These are phyloP conservation scores for Microchrysa polita DNA, from an alignment of 2,888 invertebrate genomes.

Conservation along the genomic window DNA sequence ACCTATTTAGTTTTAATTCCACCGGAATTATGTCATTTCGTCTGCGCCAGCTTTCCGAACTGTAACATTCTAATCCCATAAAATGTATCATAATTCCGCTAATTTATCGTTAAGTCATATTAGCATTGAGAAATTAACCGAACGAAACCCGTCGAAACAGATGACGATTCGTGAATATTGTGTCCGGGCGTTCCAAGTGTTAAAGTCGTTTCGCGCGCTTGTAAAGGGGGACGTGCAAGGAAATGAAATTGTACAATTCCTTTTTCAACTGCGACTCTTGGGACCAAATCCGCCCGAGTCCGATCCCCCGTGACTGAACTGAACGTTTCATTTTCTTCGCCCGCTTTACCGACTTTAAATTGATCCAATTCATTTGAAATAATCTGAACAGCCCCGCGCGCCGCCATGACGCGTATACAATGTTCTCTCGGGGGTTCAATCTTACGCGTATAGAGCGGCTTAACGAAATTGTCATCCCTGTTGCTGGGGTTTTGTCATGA, in stretches of 20 bases:
- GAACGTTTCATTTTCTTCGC: background rate
- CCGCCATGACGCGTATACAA: no score
- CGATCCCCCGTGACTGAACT: background rate
- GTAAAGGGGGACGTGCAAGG: background rate
- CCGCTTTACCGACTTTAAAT: constrained; percentile 39
- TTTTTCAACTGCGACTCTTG: background rate
- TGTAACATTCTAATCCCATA: constrained; percentile 10
- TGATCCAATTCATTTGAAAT: constrained; percentile 47
- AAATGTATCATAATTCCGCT: constrained; percentile 39
- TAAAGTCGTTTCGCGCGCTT: no score
- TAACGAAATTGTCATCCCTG: constrained; percentile 31
- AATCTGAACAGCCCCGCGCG: constrained; percentile 41
- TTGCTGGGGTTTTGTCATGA: background rate
- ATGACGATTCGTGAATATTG: background rate
- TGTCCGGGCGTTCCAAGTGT: background rate
- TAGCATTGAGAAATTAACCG: constrained; percentile 38
- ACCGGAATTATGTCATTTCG: background rate
- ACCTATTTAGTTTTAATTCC: constrained; percentile 10
- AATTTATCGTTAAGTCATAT: constrained; percentile 37
- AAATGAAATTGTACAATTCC: constrained; percentile 12
- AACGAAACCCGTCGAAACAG: constrained; percentile 35
- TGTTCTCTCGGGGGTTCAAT: constrained; percentile 31
- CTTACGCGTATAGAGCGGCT: background rate
- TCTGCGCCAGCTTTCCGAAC: background rate
- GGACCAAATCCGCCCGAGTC: background rate